Percentiles rank a stretch among this genome's conserved stretches.
These are phyloP conservation scores for Galeruca laticollis DNA, from an alignment of 2,888 invertebrate species.

Conservation along the genomic window DNA sequence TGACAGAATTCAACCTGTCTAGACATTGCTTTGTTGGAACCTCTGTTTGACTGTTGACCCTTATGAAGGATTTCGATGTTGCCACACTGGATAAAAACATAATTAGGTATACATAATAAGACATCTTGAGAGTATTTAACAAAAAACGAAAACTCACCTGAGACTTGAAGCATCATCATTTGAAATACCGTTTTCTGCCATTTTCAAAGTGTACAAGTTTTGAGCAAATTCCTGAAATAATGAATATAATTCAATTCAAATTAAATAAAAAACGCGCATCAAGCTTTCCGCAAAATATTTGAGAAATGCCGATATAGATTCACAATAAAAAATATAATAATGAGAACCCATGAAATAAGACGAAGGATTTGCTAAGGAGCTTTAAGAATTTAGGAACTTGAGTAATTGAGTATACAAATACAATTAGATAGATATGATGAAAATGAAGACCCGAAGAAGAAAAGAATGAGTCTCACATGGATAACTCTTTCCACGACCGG, in stretches of 20 bases:
- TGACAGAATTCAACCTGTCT: conserved; percentile 76
- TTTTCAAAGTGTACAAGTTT: conserved; percentile 79
- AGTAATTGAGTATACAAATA: too few relatives aligned
- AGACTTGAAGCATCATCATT: conserved; percentile 70
- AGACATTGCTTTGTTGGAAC: conserved; percentile 69
- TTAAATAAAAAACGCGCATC: too few relatives aligned
- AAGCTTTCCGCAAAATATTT: neutral
- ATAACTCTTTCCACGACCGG: too few relatives aligned
- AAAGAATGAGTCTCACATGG: too few relatives aligned
- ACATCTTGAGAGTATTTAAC: neutral
- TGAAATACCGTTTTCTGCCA: conserved; percentile 71
- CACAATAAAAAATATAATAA: too few relatives aligned
- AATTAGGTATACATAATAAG: neutral
- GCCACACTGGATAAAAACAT: conserved; percentile 69
- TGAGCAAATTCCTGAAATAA: conserved; percentile 76
- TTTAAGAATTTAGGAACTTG: too few relatives aligned
- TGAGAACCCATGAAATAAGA: too few relatives aligned
- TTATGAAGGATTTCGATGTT: conserved; percentile 90
- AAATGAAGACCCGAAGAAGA: too few relatives aligned
- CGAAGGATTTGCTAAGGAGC: too few relatives aligned
- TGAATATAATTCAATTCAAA: neutral
- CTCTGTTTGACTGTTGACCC: conserved; percentile 89
- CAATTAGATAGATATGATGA: too few relatives aligned
- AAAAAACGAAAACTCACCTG: conserved; percentile 65
- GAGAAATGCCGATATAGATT: too few relatives aligned